Evolutionary conservation across 2,888 invertebrate genomes (phyloP).

Genomic region (Coelopa pilipes): DNA sequence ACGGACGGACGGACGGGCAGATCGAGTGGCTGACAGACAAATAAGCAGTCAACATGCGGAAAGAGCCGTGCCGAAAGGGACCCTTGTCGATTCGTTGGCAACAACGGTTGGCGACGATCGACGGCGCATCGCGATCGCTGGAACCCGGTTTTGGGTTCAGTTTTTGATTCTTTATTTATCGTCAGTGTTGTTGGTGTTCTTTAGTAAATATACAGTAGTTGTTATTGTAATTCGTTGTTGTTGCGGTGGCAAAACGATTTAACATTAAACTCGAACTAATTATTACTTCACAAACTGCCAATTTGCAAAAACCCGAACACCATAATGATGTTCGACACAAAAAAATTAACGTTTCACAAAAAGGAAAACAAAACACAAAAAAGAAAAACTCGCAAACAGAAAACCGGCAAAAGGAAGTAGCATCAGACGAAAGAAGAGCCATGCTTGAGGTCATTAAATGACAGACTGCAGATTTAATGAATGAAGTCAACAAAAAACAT

Average conservation of each 20-base stretch:
- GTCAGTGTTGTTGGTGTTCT: neutral
- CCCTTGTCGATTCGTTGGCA: neutral
- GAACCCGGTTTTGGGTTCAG: neutral
- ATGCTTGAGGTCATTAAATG: slow-evolving; percentile 39
- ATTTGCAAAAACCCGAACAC: slow-evolving; percentile 48
- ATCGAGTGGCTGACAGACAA: neutral
- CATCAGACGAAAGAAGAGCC: slow-evolving; percentile 26
- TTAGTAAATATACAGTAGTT: neutral
- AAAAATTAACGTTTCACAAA: slow-evolving; percentile 6
- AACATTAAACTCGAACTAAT: slow-evolving; percentile 52
- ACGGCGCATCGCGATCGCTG: slow-evolving; percentile 6
- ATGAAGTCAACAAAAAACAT: slow-evolving; percentile 39
- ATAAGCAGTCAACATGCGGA: neutral
- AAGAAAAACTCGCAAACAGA: neutral
- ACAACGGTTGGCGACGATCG: neutral
- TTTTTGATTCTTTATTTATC: neutral
- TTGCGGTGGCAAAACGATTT: slow-evolving; percentile 35
- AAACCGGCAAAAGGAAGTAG: neutral
- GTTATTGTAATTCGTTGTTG: neutral
- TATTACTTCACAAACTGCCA: slow-evolving; percentile 61
- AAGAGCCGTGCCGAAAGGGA: neutral
- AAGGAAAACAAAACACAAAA: neutral
- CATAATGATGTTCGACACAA: slow-evolving; percentile 8
- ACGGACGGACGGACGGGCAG: neutral
- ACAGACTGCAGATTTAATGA: slow-evolving; percentile 40